Evolutionary conservation across 2,113 vertebrate species (phyloP).

Genomic region (Esox niger): DNA sequence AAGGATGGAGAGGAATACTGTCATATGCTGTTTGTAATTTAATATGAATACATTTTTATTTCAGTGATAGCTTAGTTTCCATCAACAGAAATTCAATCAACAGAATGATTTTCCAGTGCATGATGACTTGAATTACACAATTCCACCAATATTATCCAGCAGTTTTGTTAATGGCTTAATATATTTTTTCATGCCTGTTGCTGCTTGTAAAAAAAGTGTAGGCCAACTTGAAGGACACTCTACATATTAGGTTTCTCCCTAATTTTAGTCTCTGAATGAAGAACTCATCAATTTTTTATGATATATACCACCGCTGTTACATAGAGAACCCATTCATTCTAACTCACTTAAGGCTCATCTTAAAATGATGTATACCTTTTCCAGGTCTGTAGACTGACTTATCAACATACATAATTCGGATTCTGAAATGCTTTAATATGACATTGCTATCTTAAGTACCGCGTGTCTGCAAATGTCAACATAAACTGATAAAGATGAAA

Average conservation of each 20-base stretch:
- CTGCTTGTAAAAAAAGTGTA: conserved; percentile 53
- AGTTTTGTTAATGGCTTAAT: not conserved
- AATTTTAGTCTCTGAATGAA: conserved; percentile 61
- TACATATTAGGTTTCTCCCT: conserved; percentile 62
- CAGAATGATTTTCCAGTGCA: conserved; percentile 35
- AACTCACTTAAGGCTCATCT: conserved; percentile 36
- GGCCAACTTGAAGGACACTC: conserved; percentile 64
- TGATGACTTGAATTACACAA: conserved; percentile 23
- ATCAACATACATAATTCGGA: too few relatives aligned
- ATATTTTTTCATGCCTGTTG: conserved; percentile 35
- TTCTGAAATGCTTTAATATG: not conserved
- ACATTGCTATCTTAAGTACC: not conserved
- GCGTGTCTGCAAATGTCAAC: conserved; percentile 1
- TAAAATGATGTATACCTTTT: too few relatives aligned
- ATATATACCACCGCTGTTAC: conserved; percentile 44
- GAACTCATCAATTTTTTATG: conserved; percentile 70
- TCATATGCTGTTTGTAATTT: not conserved
- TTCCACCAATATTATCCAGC: conserved; percentile 1
- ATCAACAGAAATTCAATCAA: conserved; percentile 33
- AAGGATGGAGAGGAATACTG: too few relatives aligned
- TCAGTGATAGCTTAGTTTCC: conserved; percentile 35
- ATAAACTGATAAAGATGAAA: conserved; percentile 6
- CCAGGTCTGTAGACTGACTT: too few relatives aligned
- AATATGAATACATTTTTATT: conserved; percentile 27
- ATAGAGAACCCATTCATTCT: conserved; percentile 24